These are phyloP conservation scores for Patella vulgata DNA, from an alignment of 1,140 invertebrate genomes.

Conservation along the genomic window DNA sequence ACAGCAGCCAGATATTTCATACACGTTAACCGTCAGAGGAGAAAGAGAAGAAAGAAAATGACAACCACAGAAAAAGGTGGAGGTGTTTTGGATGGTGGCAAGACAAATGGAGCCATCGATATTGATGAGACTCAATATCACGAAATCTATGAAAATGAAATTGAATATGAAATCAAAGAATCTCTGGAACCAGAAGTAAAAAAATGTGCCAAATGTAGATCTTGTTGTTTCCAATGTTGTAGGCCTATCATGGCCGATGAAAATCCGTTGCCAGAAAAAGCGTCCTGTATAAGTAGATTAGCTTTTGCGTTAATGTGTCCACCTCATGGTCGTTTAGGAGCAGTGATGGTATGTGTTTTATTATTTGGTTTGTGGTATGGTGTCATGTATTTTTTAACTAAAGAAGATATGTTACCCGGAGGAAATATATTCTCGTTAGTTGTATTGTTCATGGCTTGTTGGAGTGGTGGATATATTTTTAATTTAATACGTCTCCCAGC, in stretches of 20 bases:
- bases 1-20: too few species aligned
- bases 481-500: conserved; percentile 83
- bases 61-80: too few species aligned
- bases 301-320: conserved; percentile 49
- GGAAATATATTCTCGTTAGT: conserved; percentile 81
- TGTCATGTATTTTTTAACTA: conserved; percentile 78
- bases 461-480: conserved; percentile 83
- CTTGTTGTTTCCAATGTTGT: too few species aligned
- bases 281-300: conserved; percentile 29
- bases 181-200: too few species aligned
- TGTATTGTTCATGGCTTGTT: conserved; percentile 73
- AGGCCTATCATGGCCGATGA: conserved; percentile 34
- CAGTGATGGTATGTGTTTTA: conserved; percentile 37
- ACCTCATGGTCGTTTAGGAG: conserved; percentile 52
- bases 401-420: conserved; percentile 77
- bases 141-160: too few species aligned
- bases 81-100: too few species aligned
- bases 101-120: too few species aligned
- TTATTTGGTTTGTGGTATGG: conserved; percentile 77
- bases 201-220: too few species aligned
- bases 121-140: too few species aligned
- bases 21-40: too few species aligned
- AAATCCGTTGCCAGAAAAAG: conserved; percentile 48
- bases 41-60: too few species aligned
- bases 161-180: too few species aligned